Evolutionary conservation across 2,797 vertebrate genomes (phyloP).

Genomic region (Microctenopoma stevenorrisi): DNA sequence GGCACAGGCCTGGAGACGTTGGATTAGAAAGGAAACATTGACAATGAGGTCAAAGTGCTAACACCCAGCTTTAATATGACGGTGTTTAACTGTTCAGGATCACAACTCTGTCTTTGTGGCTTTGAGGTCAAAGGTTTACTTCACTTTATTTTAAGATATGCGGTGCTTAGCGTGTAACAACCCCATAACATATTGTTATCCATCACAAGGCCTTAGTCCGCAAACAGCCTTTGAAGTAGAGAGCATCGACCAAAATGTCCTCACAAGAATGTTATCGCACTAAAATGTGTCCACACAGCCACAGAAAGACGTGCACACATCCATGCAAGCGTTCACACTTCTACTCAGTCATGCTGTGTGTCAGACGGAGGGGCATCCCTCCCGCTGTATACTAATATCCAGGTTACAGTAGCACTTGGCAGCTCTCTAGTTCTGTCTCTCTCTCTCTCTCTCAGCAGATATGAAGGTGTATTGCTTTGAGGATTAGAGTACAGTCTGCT

Average conservation of each 20-base stretch:
- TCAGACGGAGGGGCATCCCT: constrained; percentile 52
- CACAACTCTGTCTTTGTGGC: no score
- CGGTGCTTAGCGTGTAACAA: no score
- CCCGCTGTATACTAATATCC: constrained; percentile 57
- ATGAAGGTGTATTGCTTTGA: constrained; percentile 59
- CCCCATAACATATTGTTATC: no score
- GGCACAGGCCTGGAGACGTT: neutral
- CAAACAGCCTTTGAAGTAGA: neutral
- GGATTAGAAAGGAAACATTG: constrained; percentile 30
- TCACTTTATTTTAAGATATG: no score
- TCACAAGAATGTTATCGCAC: neutral
- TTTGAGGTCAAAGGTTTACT: no score
- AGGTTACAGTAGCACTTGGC: constrained; percentile 30
- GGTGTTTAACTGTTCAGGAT: neutral
- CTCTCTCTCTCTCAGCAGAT: neutral
- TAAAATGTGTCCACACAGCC: neutral
- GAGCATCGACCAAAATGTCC: neutral
- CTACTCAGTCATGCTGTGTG: constrained; percentile 43
- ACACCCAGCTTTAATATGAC: neutral
- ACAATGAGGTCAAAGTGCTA: constrained; percentile 4
- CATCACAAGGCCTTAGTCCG: no score
- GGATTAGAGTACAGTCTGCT: constrained; percentile 68
- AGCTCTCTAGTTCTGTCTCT: neutral
- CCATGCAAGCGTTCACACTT: neutral
- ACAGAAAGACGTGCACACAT: neutral